phyloP scores from a whole-genome alignment of 2,797 vertebrate species.

The Gymnodraco acuticeps region DNA sequence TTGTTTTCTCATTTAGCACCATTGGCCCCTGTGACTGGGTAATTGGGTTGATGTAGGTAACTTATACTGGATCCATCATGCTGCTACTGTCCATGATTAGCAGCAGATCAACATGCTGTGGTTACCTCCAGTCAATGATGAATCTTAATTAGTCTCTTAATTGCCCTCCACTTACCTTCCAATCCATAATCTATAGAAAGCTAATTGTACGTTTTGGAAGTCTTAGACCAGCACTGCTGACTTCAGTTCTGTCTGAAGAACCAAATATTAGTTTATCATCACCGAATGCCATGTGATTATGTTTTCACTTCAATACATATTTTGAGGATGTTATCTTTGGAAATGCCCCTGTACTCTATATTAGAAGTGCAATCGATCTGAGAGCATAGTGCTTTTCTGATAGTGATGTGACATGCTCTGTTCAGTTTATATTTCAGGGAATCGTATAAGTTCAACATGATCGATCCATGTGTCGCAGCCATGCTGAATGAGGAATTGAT shows the following conservation, averaged over 20 bases:
- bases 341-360: conserved; percentile 5
- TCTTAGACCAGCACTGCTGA: background rate
- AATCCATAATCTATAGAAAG: conserved; percentile 30
- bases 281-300: conserved; percentile 7
- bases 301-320: conserved; percentile 6
- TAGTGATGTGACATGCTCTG: conserved; percentile 32
- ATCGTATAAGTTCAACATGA: conserved; percentile 45
- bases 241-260: conserved; percentile 1
- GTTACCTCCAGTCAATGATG: conserved; percentile 42
- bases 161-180: conserved; percentile 38
- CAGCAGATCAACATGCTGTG: conserved; percentile 53
- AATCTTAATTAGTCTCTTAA: conserved; percentile 62
- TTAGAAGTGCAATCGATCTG: conserved; percentile 26
- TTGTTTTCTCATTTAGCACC: conserved; percentile 26
- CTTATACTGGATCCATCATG: conserved; percentile 35
- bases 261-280: background rate
- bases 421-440: conserved; percentile 48
- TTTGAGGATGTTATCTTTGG: background rate
- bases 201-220: conserved; percentile 13
- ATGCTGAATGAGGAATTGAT: conserved; percentile 74
- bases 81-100: conserved; percentile 56
- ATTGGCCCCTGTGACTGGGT: conserved; percentile 35
- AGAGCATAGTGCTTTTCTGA: conserved; percentile 1
- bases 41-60: conserved; percentile 55
- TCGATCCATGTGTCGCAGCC: conserved; percentile 48